Conservation (phyloP, 1,140 invertebrate species). For the Xylocopa sonorina region DNA sequence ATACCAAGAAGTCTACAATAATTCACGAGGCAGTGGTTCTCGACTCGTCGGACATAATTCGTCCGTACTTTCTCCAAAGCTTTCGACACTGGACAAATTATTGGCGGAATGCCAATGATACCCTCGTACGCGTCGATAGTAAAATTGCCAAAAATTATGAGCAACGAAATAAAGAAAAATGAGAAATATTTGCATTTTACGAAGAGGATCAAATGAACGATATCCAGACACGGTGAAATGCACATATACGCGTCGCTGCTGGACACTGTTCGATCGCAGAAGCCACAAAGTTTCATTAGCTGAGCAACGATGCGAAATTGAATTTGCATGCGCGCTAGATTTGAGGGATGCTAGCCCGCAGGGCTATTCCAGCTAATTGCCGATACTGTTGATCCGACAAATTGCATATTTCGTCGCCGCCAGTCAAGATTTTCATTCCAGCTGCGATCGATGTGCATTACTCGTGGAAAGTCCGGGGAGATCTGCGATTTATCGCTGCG, state of each 20-base stretch:
- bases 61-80: conserved; percentile 61
- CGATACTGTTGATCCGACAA: not conserved
- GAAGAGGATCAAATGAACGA: no score
- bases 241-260: no score
- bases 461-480: no score
- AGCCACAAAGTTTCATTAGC: conserved; percentile 18
- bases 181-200: not conserved
- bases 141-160: not conserved
- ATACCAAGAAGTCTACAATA: conserved; percentile 28
- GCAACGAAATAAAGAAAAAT: not conserved
- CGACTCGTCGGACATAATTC: conserved; percentile 51
- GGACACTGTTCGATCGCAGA: conserved; percentile 3
- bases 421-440: not conserved
- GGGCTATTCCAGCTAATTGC: conserved; percentile 49
- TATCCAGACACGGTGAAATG: no score
- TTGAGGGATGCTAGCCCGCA: conserved; percentile 43
- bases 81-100: conserved; percentile 62
- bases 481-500: no score
- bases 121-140: not conserved
- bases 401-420: no score
- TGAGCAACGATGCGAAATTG: conserved; percentile 1
- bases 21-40: conserved; percentile 53
- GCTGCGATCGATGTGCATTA: no score
- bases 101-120: conserved; percentile 53
- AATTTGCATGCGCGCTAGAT: conserved; percentile 66